Evolutionary conservation across 2,888 invertebrate genomes (phyloP).

Genomic region (Nomada ruficornis): DNA sequence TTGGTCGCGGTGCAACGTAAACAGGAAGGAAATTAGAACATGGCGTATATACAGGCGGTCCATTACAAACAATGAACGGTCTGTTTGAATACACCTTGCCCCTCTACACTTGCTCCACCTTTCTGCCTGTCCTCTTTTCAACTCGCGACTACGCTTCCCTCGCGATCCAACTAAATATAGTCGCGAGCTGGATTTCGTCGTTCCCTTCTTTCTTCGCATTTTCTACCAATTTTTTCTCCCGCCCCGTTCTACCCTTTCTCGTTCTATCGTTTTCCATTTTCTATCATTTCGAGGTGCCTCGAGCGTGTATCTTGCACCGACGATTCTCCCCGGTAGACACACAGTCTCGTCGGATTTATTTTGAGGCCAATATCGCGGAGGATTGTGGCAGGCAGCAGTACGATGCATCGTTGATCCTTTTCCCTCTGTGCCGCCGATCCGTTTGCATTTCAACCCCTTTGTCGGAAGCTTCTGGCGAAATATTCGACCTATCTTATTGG

Average conservation of each 20-base stretch:
- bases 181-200: conserved; percentile 28
- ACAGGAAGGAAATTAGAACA: conserved; percentile 57
- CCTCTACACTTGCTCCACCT: background rate
- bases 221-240: background rate
- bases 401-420: background rate
- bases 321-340: conserved; percentile 1
- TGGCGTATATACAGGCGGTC: conserved; percentile 36
- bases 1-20: conserved; percentile 34
- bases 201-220: conserved; percentile 16
- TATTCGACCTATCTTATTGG: conserved; percentile 1
- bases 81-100: conserved; percentile 30
- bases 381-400: background rate
- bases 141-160: conserved; percentile 16
- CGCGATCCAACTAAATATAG: conserved; percentile 49
- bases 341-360: background rate
- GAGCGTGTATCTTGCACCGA: background rate
- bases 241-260: background rate
- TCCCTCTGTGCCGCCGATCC: background rate
- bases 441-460: conserved; percentile 8
- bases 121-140: conserved; percentile 7
- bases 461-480: background rate
- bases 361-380: background rate
- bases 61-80: conserved; percentile 53
- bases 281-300: background rate
- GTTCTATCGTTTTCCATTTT: background rate